A percentile compares a stretch with the other conserved stretches of the same genome.
phyloP scores from a whole-genome alignment of 2,797 vertebrate species.

The Acrossocheilus fasciatus region DNA sequence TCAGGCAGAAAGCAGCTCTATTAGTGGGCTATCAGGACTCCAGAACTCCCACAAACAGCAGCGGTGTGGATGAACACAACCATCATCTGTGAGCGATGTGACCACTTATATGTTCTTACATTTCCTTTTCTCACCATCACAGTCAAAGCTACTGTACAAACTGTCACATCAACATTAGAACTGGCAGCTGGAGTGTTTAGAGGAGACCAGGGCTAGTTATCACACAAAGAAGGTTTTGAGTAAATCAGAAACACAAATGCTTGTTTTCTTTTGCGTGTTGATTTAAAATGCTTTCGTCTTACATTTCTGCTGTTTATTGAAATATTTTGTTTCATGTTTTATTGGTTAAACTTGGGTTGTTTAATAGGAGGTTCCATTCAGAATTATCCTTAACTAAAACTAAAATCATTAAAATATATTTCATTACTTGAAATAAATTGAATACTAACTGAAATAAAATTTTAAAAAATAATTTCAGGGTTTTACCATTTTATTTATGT shows the following conservation, averaged over 20 bases:
- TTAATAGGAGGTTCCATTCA: background rate
- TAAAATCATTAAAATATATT: background rate
- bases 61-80: background rate
- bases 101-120: background rate
- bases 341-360: background rate
- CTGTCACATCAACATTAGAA: background rate
- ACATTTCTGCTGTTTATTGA: background rate
- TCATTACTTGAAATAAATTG: background rate
- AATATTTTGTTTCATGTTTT: too few relatives aligned
- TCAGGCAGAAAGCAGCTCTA: conserved; percentile 18
- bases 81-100: background rate
- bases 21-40: background rate
- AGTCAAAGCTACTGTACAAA: background rate
- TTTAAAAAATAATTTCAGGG: background rate
- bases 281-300: background rate
- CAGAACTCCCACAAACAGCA: conserved; percentile 20
- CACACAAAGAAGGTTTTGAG: background rate
- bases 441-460: background rate
- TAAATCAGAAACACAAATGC: background rate
- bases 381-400: background rate
- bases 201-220: background rate
- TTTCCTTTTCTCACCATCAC: background rate
- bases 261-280: background rate
- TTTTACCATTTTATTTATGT: background rate
- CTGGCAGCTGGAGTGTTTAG: background rate